Evolutionary conservation across 30 jellyfish, hydroid and myxozoan genomes (phyloP), one percentile per base, ranked within the genome.

Genomic region (Rhopilema esculentum): DNA sequence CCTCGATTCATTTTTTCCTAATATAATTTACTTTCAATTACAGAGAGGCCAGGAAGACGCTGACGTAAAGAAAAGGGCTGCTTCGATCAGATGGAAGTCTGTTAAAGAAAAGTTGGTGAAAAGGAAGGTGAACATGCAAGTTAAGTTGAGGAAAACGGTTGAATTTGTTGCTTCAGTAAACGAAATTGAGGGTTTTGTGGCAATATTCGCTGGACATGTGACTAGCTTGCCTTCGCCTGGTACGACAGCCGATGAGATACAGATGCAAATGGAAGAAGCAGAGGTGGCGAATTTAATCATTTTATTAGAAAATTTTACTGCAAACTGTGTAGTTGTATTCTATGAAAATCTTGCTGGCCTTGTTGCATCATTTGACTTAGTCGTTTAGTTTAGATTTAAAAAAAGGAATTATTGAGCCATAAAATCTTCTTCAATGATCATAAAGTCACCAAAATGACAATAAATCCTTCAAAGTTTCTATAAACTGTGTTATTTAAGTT

Each of bases 141-240:
- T 18, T 32, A 85, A 74, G 52, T 53, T 94, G 70, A 85, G 78
- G 28, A 87, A 90, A 33, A 68, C 86, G 57, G 97, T 76, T 27
- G 82, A 77, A 81, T 94, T 94, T 63, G 92, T 86, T 6, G 82
- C 87, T 16, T 90, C 95, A 31, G 67, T 94, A 18, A 90, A 85
- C 22, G 97, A 89, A 16, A 61, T 94, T 53, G 97, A 94, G 67
- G 81, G 86, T 19, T 94, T 97, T 97, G 96, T 89, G 12, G 86
- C 80, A 53, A 95, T 82, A 16, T 71, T 83, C 69, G 30, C 96
- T 0, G 88, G 91, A 7, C 66, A 82, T 16, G 91, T 94, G 27
- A 83, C 99, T 8, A 89, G 83, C 82, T 66, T 94, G 51, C 89
- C 92, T 9, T 86, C 97, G 15, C 68, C 92, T 20, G 94, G 97